phyloP scores from a whole-genome alignment of 2,113 vertebrate species.

The Clinocottus analis region DNA sequence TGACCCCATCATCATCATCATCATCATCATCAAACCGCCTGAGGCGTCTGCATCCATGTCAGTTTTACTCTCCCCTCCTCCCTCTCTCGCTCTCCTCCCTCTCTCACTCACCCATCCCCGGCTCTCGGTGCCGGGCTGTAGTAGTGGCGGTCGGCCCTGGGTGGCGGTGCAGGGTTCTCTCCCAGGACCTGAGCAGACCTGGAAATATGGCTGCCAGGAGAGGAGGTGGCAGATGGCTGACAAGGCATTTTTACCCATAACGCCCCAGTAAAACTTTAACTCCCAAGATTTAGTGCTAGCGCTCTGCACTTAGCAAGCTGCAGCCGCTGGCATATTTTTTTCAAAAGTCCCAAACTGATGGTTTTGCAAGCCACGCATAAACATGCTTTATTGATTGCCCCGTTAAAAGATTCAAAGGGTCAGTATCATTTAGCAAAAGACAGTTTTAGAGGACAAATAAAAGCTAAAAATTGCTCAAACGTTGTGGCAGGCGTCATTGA shows the following conservation, averaged over 20 bases:
- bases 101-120: constrained; percentile 13
- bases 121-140: constrained; percentile 82
- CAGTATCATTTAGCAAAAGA: constrained; percentile 97
- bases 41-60: constrained; percentile 62
- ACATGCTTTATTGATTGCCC: constrained; percentile 99
- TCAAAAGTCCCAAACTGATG: constrained; percentile 97
- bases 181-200: constrained; percentile 89
- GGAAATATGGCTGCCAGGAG: constrained; percentile 98
- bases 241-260: constrained; percentile 99
- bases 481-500: constrained; percentile 77
- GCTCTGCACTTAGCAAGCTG: constrained; percentile 97
- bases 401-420: constrained; percentile 98
- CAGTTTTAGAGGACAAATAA: constrained; percentile 97
- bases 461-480: constrained; percentile 82
- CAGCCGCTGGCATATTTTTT: constrained; percentile 95
- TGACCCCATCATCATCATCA: constrained; percentile 12
- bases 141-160: constrained; percentile 90
- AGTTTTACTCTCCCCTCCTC: constrained; percentile 73
- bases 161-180: constrained; percentile 88
- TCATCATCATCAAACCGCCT: constrained; percentile 25
- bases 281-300: constrained; percentile 96
- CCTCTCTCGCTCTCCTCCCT: constrained; percentile 75
- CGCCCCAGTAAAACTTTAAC: constrained; percentile 99
- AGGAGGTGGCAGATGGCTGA: constrained; percentile 99
- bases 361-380: constrained; percentile 98